phyloP scores from a whole-genome alignment of 2,113 vertebrate species.

The Propithecus coquereli region DNA sequence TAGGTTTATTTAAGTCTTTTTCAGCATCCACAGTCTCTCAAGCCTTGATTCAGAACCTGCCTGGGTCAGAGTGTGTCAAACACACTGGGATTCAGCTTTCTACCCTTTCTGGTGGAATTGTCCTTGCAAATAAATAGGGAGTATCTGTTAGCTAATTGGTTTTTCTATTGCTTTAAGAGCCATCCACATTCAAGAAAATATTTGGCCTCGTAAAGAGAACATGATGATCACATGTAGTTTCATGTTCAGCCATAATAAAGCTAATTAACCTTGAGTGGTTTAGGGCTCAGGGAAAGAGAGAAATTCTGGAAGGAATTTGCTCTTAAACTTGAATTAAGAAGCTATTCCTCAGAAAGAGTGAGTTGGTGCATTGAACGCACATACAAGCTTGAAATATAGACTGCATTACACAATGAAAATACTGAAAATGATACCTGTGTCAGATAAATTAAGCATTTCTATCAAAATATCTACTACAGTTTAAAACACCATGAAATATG shows the following conservation, averaged over 20 bases:
- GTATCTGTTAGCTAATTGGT: accelerated
- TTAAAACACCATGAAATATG: constrained; percentile 67
- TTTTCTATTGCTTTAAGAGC: neutral
- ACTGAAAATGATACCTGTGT: constrained; percentile 65
- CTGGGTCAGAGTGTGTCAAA: neutral
- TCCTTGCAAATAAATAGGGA: accelerated
- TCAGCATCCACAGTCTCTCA: accelerated
- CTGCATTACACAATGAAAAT: constrained; percentile 41
- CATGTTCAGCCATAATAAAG: neutral
- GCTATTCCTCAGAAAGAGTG: neutral
- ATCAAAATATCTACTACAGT: constrained; percentile 66
- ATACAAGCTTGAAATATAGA: neutral
- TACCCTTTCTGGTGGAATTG: neutral
- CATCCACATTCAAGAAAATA: neutral
- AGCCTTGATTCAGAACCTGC: neutral
- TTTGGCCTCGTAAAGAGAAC: neutral
- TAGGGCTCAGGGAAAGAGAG: neutral
- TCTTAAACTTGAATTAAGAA: neutral
- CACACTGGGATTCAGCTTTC: too few relatives aligned
- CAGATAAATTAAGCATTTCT: constrained; percentile 72
- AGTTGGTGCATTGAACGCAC: neutral
- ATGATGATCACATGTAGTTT: neutral
- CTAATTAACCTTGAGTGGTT: neutral
- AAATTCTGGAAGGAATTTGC: neutral
- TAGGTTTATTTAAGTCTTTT: neutral